Base-by-base conservation (phyloP, 2,888 invertebrate genomes). In the Aphidius colemani region DNA sequence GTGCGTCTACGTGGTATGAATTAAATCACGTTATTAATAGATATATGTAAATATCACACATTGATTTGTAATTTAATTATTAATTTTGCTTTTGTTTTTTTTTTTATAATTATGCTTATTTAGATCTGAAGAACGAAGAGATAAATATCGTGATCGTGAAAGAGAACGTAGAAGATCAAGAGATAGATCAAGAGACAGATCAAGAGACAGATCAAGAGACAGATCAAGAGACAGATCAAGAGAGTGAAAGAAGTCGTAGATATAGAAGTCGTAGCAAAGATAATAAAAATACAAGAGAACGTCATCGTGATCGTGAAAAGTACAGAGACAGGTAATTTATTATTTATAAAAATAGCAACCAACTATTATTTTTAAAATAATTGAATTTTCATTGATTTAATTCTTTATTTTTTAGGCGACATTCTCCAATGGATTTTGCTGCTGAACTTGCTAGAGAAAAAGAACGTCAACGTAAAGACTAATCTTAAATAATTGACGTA, bases 111-210 rank as follows among this genome's bases (percentile, higher is more conserved):
- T 63, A 45, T 67, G 46, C 51, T 53, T 59, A 69, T 69, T 58
- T 78, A 87, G 86, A 72, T 85, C 85, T 55, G 72, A 79, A 56
- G 81, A 82, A 59, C 77, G 80, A 57, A 77, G 79, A 51, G 80
- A 81, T 43, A 77, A 76, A 51, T 73, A 79, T 55, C 74, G 79
- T 63, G 79, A 79, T 18, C 74, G 74, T 45, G 79, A 78, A 11
- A 69, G 74, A 64, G 72, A 72, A 67, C 70, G 74, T n/a, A 61
- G 57, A 44, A 57, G 64, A 65, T 71, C 74, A 39, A 30, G 30
- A 30, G 30, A 30, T 30, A 30, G 30, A 30, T 30, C 30, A 4
- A 30, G 30, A 30, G 30, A 30, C 2, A 57, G 64, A 65, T 71
- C 74, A 39, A 30, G 30, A 30, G 30, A 30, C 5, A 30, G 30